A percentile compares a stretch with the other conserved stretches of the same genome.
phyloP scores from a whole-genome alignment of 1,140 invertebrate species.

The Panagrolaimus sp. region DNA sequence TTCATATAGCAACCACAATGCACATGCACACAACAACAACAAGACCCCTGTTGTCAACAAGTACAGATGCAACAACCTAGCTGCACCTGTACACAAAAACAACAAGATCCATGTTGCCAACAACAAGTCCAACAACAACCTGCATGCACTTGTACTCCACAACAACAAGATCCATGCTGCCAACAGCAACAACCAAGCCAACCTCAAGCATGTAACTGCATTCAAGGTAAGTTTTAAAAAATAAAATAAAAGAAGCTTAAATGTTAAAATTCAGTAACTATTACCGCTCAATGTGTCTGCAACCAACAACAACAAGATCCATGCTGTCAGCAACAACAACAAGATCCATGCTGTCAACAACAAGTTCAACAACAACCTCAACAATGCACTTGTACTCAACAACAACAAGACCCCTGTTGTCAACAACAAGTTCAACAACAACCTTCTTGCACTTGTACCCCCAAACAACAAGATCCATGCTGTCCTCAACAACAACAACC shows the following conservation, averaged over 20 bases:
- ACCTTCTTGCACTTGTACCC: no score
- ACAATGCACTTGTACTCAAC: no score
- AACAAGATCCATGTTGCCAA: neutral
- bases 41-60: neutral
- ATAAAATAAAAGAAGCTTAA: neutral
- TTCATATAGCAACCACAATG: neutral
- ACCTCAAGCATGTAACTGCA: constrained; percentile 6
- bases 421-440: no score
- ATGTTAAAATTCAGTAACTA: neutral
- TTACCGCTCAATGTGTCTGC: neutral
- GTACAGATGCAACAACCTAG: constrained; percentile 2
- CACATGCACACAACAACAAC: neutral
- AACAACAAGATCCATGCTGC: constrained; percentile 15
- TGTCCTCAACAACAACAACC: no score
- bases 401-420: no score
- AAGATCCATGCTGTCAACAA: no score
- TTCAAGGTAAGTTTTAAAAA: neutral
- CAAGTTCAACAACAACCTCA: no score
- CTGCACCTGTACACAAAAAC: neutral
- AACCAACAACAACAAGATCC: no score
- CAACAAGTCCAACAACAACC: neutral
- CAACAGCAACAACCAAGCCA: constrained; percentile 19
- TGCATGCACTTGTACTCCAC: neutral
- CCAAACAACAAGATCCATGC: no score
- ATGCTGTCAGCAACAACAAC: no score